These are phyloP conservation scores for Argyra leucocephala DNA, from an alignment of 2,888 invertebrate genomes.

Conservation along the genomic window DNA sequence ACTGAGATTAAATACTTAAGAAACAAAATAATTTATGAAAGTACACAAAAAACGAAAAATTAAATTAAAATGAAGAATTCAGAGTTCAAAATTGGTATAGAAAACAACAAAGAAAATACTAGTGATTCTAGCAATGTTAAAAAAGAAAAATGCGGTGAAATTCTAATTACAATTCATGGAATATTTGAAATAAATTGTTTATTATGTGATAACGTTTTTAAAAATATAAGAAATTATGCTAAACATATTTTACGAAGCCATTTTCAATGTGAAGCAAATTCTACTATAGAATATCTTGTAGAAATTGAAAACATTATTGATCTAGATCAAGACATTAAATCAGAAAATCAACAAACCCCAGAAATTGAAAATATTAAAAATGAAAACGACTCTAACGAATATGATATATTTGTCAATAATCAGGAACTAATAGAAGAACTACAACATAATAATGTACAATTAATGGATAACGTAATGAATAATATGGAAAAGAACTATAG, in stretches of 20 bases:
- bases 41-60: too few species aligned
- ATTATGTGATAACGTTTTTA: not conserved
- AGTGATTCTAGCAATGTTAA: not conserved
- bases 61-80: too few species aligned
- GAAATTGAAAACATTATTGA: not conserved
- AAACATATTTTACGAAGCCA: not conserved
- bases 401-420: not conserved
- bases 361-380: not conserved
- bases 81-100: too few species aligned
- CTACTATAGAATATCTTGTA: not conserved
- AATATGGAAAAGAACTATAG: not conserved
- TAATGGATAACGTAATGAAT: not conserved
- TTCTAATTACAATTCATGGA: not conserved
- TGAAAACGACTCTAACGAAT: not conserved
- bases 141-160: slow-evolving; percentile 8
- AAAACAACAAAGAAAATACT: too few species aligned
- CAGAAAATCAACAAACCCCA: not conserved
- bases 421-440: not conserved
- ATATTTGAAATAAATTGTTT: not conserved
- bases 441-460: not conserved
- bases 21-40: too few species aligned
- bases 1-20: too few species aligned
- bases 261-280: not conserved
- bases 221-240: not conserved
- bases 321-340: not conserved